Evolutionary conservation across 2,888 invertebrate species (phyloP).

Genomic region (Nomada ruficornis): DNA sequence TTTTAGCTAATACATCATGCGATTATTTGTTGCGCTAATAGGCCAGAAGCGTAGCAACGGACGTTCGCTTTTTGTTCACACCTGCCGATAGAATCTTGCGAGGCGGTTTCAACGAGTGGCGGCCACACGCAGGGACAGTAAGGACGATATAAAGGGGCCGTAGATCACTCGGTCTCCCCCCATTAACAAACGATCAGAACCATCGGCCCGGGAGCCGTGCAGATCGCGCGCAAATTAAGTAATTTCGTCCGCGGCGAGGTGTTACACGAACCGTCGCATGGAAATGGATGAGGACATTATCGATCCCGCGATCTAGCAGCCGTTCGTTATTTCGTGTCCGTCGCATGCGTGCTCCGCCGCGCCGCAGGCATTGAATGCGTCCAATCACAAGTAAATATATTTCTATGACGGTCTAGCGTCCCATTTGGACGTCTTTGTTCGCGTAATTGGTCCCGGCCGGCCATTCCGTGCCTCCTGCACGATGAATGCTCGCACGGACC

Average conservation of each 20-base stretch:
- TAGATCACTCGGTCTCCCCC: slow-evolving; percentile 1
- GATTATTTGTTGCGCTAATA: too few species aligned
- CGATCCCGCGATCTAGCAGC: slow-evolving; percentile 50
- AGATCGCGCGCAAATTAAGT: slow-evolving; percentile 40
- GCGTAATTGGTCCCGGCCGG: slow-evolving; percentile 41
- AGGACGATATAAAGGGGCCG: slow-evolving; percentile 7
- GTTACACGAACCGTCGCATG: slow-evolving; percentile 40
- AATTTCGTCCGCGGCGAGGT: slow-evolving; percentile 38
- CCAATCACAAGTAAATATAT: slow-evolving; percentile 57
- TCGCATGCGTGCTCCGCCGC: slow-evolving; percentile 22
- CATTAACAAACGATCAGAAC: slow-evolving; percentile 9
- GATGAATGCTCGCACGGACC: slow-evolving; percentile 12
- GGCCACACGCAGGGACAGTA: neutral
- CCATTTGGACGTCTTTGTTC: slow-evolving; percentile 44
- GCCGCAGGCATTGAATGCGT: slow-evolving; percentile 24
- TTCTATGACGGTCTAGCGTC: slow-evolving; percentile 27
- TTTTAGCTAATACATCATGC: too few species aligned
- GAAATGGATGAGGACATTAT: slow-evolving; percentile 58
- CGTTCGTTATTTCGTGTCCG: slow-evolving; percentile 49
- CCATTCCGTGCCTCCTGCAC: neutral
- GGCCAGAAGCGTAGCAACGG: neutral
- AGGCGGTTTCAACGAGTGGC: neutral
- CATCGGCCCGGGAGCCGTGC: neutral
- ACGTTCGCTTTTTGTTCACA: neutral
- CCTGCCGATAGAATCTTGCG: neutral